phyloP scores from a whole-genome alignment of 2,888 invertebrate species.

The Caenorhabditis parvicauda region DNA sequence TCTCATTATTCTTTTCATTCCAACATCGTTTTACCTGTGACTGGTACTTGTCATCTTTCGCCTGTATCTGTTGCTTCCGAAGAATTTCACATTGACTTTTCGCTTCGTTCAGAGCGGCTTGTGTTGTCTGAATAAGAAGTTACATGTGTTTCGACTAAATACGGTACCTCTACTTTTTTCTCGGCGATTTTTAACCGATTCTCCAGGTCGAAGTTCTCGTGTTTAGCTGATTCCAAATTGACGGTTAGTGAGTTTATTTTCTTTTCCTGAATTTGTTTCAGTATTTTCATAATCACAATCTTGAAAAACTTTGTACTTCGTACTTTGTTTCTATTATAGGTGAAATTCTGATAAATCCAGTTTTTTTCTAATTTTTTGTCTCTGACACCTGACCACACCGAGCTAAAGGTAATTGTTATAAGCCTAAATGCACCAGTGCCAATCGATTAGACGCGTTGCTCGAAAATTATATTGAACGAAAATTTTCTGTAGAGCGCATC shows the following conservation, averaged over 20 bases:
- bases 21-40: slow-evolving; percentile 9
- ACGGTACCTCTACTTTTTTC: slow-evolving; percentile 35
- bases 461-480: no score
- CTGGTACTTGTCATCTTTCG: slow-evolving; percentile 36
- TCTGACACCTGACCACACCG: neutral
- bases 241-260: slow-evolving; percentile 31
- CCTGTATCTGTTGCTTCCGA: slow-evolving; percentile 39
- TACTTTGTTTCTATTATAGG: no score
- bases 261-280: slow-evolving; percentile 33
- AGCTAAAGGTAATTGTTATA: no score
- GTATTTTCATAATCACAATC: no score
- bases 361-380: neutral
- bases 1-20: slow-evolving; percentile 8
- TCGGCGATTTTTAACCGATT: slow-evolving; percentile 45
- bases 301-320: no score
- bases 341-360: neutral
- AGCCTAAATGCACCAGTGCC: no score
- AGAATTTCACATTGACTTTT: slow-evolving; percentile 42
- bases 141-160: neutral
- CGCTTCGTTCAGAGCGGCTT: slow-evolving; percentile 20
- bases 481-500: no score
- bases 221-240: slow-evolving; percentile 38
- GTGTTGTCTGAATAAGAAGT: slow-evolving; percentile 22
- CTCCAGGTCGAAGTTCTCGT: slow-evolving; percentile 40
- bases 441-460: no score